Conservation (phyloP, 2,888 invertebrate genomes). For the Amphimallon solstitiale region DNA sequence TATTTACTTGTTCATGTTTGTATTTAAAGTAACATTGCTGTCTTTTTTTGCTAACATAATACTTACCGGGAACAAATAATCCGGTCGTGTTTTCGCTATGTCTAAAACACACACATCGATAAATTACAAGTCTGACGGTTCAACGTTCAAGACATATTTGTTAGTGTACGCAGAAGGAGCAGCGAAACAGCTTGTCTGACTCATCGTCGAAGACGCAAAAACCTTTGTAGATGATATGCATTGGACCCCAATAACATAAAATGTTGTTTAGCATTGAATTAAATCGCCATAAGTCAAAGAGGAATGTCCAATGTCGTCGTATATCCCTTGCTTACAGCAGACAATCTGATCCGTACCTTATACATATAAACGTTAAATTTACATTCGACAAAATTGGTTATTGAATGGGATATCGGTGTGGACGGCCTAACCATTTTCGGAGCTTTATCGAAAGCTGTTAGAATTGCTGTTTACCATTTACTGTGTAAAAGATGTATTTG, state of each 20-base stretch:
- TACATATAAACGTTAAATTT: slow-evolving; percentile 32
- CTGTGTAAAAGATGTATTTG: no score
- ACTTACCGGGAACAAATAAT: slow-evolving; percentile 4
- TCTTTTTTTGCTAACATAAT: neutral
- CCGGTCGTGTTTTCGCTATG: neutral
- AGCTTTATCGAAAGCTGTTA: slow-evolving; percentile 13
- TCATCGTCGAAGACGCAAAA: slow-evolving; percentile 42
- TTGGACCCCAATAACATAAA: slow-evolving; percentile 43
- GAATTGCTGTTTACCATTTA: slow-evolving; percentile 13
- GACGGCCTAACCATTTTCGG: slow-evolving; percentile 15
- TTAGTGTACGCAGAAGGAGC: neutral
- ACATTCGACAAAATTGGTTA: slow-evolving; percentile 37
- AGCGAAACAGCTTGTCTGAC: slow-evolving; percentile 32
- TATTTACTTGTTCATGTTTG: no score
- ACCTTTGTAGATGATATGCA: slow-evolving; percentile 44
- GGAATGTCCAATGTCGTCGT: slow-evolving; percentile 41
- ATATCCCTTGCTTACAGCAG: slow-evolving; percentile 11
- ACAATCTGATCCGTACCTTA: slow-evolving; percentile 27
- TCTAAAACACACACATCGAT: neutral
- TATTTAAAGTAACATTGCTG: no score
- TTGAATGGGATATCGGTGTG: slow-evolving; percentile 21
- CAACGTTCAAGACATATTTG: slow-evolving; percentile 28
- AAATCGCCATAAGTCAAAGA: slow-evolving; percentile 44
- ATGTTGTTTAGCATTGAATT: slow-evolving; percentile 48
- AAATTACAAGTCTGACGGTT: slow-evolving; percentile 18